phyloP scores from a whole-genome alignment of 2,797 vertebrate species.

The Acanthopagrus latus region DNA sequence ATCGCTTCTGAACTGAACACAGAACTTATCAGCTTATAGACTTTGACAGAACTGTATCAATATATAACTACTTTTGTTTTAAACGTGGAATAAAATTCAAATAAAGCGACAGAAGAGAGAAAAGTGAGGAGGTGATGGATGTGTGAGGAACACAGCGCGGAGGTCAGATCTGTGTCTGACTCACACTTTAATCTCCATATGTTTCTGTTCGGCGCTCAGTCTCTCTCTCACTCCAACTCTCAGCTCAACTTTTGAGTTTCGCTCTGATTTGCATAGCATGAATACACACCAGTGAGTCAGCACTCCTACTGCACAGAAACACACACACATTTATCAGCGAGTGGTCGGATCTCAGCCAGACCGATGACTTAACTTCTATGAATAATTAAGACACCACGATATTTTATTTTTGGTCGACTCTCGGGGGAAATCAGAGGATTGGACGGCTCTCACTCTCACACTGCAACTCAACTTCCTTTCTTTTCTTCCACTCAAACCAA shows the following conservation, averaged over 20 bases:
- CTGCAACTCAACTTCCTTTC: not conserved
- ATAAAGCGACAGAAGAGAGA: not conserved
- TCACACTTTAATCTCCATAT: slow-evolving; percentile 20
- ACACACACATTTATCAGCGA: slow-evolving; percentile 6
- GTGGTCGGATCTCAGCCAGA: slow-evolving; percentile 22
- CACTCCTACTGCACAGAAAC: slow-evolving; percentile 10
- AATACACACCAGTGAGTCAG: slow-evolving; percentile 47
- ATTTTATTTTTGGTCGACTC: slow-evolving; percentile 48
- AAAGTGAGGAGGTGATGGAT: not conserved
- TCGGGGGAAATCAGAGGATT: slow-evolving; percentile 45
- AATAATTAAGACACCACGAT: slow-evolving; percentile 49
- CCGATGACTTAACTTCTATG: slow-evolving; percentile 28
- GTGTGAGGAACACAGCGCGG: not conserved
- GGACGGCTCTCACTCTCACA: slow-evolving; percentile 6
- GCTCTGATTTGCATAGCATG: slow-evolving; percentile 45
- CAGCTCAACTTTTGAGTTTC: slow-evolving; percentile 11
- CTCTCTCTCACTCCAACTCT: slow-evolving; percentile 1
- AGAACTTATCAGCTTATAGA: too few species aligned
- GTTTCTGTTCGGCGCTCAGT: not conserved
- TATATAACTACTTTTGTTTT: not conserved
- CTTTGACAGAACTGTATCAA: too few species aligned
- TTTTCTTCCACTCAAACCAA: not conserved
- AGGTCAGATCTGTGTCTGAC: slow-evolving; percentile 17
- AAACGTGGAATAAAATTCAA: not conserved
- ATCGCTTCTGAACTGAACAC: too few species aligned